A percentile compares a stretch with the other conserved stretches of the same genome.
Evolutionary conservation across 1,140 invertebrate genomes (phyloP).

Genomic region (Probaryconus sp.): DNA sequence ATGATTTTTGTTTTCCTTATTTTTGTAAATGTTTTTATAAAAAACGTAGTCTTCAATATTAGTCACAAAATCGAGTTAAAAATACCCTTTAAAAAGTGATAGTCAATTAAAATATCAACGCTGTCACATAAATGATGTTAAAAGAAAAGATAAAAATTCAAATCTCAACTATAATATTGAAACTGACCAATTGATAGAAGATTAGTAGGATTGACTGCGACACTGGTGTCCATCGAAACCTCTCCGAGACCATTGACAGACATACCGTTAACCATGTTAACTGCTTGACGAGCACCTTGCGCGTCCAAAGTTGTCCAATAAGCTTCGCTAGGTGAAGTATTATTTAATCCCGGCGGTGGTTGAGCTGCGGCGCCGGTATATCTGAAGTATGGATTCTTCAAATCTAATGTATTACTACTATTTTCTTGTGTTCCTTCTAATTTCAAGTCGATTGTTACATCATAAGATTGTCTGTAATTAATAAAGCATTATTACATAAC

Average conservation of each 20-base stretch:
- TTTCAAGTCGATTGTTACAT: constrained; percentile 97
- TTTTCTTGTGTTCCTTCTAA: constrained; percentile 90
- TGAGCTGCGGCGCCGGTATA: constrained; percentile 92
- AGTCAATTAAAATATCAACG: no score
- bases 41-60: no score
- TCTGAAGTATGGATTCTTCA: constrained; percentile 99
- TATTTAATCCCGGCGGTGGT: constrained; percentile 92
- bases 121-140: background rate
- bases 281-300: constrained; percentile 84
- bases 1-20: no score
- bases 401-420: constrained; percentile 94
- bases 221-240: constrained; percentile 83
- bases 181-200: constrained; percentile 80
- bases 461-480: constrained; percentile 98
- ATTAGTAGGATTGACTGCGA: constrained; percentile 79
- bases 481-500: no score
- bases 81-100: no score
- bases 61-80: no score
- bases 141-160: constrained; percentile 1
- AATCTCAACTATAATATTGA: constrained; percentile 53
- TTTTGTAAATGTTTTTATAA: no score
- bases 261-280: constrained; percentile 89
- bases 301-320: constrained; percentile 93
- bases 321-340: constrained; percentile 92
- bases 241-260: constrained; percentile 87